phyloP scores from a whole-genome alignment of 2,888 invertebrate genomes.

The Sclerodermus sp. region DNA sequence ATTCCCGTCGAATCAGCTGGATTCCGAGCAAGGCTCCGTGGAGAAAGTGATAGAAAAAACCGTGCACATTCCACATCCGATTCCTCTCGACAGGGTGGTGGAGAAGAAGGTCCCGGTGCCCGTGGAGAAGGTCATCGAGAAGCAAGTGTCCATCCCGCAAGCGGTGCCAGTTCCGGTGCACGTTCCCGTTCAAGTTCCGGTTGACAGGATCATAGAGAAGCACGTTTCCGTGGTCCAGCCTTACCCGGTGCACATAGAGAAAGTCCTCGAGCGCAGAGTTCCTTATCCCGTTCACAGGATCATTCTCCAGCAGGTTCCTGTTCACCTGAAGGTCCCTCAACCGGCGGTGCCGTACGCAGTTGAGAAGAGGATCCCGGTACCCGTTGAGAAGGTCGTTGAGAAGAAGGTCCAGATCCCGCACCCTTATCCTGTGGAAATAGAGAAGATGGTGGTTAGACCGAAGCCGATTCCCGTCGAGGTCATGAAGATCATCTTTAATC shows the following conservation, averaged over 20 bases:
- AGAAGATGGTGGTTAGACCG: conserved; percentile 59
- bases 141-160: conserved; percentile 61
- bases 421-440: conserved; percentile 54
- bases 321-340: conserved; percentile 60
- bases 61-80: conserved; percentile 58
- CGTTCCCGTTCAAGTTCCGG: conserved; percentile 49
- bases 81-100: conserved; percentile 24
- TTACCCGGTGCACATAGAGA: conserved; percentile 55
- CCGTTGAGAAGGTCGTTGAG: conserved; percentile 64
- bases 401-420: conserved; percentile 66
- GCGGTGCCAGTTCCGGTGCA: conserved; percentile 60
- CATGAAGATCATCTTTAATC: conserved; percentile 19
- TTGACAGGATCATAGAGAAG: conserved; percentile 64
- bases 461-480: conserved; percentile 54
- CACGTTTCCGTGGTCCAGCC: conserved; percentile 57
- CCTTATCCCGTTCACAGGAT: conserved; percentile 61
- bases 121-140: conserved; percentile 64
- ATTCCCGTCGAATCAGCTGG: no score
- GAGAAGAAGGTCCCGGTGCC: conserved; percentile 51
- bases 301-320: conserved; percentile 42
- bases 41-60: conserved; percentile 57
- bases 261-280: conserved; percentile 61
- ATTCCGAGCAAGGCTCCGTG: conserved; percentile 18
- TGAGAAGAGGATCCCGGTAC: conserved; percentile 60
- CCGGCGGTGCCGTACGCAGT: conserved; percentile 44